phyloP scores from a whole-genome alignment of 1,140 invertebrate species.

The Thaumetopoea pityocampa region DNA sequence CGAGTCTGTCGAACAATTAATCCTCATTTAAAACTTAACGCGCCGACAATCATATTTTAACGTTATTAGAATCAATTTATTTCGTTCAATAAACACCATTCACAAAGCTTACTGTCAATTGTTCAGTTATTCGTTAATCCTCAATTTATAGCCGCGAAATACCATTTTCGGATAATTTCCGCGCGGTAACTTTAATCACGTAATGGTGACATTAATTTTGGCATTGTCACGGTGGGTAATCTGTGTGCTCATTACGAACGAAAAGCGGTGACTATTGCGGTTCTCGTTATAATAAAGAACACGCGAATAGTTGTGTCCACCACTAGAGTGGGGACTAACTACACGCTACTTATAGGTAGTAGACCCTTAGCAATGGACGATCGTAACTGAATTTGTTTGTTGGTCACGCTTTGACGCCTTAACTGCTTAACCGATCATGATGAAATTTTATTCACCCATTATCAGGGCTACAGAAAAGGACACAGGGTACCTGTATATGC shows the following conservation, averaged over 20 bases:
- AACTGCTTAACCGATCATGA: too few relatives aligned
- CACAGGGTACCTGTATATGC: too few relatives aligned
- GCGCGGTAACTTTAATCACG: constrained; percentile 27
- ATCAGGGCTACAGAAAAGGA: too few relatives aligned
- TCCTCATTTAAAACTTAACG: too few relatives aligned
- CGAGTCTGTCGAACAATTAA: too few relatives aligned
- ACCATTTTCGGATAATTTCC: constrained; percentile 19
- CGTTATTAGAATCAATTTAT: not conserved
- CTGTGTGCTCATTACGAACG: constrained; percentile 19
- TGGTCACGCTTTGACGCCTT: too few relatives aligned
- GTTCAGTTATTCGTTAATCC: constrained; percentile 19
- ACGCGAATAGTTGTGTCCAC: too few relatives aligned
- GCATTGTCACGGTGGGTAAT: constrained; percentile 20
- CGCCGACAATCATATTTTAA: not conserved
- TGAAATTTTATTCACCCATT: too few relatives aligned
- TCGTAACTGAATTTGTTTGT: too few relatives aligned
- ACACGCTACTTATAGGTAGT: too few relatives aligned
- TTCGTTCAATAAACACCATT: constrained; percentile 1
- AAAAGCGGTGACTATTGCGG: constrained; percentile 1
- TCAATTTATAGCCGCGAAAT: constrained; percentile 18
- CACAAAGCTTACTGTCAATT: constrained; percentile 1
- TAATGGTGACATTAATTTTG: constrained; percentile 29
- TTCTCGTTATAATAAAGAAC: not conserved
- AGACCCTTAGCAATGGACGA: too few relatives aligned
- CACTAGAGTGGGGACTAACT: too few relatives aligned